phyloP scores from a whole-genome alignment of 2,888 invertebrate species.

The Hyles lineata region DNA sequence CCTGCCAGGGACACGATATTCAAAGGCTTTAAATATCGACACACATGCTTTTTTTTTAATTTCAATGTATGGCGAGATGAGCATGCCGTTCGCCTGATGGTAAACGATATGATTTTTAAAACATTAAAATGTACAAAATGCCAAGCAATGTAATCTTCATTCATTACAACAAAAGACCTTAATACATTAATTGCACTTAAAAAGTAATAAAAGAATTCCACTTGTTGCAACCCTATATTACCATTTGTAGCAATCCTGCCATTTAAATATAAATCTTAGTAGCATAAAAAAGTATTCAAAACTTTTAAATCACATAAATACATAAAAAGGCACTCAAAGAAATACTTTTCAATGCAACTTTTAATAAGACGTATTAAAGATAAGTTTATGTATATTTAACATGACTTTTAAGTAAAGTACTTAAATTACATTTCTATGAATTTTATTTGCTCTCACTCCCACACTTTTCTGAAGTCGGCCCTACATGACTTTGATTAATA shows the following conservation, averaged over 20 bases:
- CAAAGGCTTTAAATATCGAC: too few species aligned
- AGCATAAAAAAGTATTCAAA: constrained; percentile 1
- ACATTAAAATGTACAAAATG: too few species aligned
- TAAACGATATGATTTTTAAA: too few species aligned
- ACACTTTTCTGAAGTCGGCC: too few species aligned
- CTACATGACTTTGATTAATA: too few species aligned
- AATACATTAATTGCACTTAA: background rate
- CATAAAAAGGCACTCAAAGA: constrained; percentile 18
- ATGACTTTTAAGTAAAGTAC: background rate
- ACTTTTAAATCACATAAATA: constrained; percentile 17
- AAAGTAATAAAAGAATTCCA: background rate
- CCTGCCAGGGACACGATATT: too few species aligned
- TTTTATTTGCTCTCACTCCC: too few species aligned
- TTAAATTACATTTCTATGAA: background rate
- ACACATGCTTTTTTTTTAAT: too few species aligned
- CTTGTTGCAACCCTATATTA: background rate
- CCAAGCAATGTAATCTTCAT: background rate
- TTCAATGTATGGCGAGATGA: too few species aligned
- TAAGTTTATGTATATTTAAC: background rate
- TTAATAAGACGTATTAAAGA: constrained; percentile 15
- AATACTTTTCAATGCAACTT: constrained; percentile 7
- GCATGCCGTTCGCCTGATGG: too few species aligned
- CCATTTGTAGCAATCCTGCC: background rate
- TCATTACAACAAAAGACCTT: background rate
- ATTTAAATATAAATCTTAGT: background rate